Evolutionary conservation across 2,797 vertebrate species (phyloP).

Genomic region (Petrocephalus schoutedeni): DNA sequence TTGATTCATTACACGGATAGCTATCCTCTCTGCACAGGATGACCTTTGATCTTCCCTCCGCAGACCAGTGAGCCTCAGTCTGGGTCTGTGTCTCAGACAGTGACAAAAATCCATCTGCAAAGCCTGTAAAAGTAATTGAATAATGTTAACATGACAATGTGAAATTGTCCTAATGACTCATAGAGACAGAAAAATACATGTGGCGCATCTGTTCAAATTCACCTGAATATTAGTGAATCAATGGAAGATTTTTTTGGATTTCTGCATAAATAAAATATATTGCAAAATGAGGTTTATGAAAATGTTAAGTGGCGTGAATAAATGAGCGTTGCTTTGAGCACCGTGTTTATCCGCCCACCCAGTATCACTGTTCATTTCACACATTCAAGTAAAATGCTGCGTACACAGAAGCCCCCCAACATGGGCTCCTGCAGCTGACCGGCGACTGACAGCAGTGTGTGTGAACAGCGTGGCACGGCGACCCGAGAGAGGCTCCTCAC

Average conservation of each 20-base stretch:
- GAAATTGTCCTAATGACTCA: not conserved
- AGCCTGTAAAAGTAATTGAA: not conserved
- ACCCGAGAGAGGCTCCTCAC: slow-evolving; percentile 60
- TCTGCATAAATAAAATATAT: not conserved
- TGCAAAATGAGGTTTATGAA: not conserved
- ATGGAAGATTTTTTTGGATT: not conserved
- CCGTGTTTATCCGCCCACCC: not conserved
- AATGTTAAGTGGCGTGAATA: not conserved
- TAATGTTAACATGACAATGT: not conserved
- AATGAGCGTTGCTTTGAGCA: not conserved
- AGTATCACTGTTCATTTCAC: not conserved
- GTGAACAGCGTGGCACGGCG: not conserved
- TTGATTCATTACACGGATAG: slow-evolving; percentile 50
- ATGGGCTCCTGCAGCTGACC: not conserved
- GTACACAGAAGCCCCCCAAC: slow-evolving; percentile 22
- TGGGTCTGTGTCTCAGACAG: slow-evolving; percentile 40
- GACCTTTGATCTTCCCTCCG: slow-evolving; percentile 40
- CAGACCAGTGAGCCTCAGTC: slow-evolving; percentile 13
- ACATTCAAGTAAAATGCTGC: not conserved
- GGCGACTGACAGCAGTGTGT: not conserved
- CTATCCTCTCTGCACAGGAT: slow-evolving; percentile 47
- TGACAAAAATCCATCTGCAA: slow-evolving; percentile 38
- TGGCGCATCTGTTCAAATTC: not conserved
- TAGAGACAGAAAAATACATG: not conserved
- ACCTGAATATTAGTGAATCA: not conserved